Evolutionary conservation across 2,888 invertebrate species (phyloP), one percentile per base, ranked within the genome.

Genomic region (Drosophila acutilabella): DNA sequence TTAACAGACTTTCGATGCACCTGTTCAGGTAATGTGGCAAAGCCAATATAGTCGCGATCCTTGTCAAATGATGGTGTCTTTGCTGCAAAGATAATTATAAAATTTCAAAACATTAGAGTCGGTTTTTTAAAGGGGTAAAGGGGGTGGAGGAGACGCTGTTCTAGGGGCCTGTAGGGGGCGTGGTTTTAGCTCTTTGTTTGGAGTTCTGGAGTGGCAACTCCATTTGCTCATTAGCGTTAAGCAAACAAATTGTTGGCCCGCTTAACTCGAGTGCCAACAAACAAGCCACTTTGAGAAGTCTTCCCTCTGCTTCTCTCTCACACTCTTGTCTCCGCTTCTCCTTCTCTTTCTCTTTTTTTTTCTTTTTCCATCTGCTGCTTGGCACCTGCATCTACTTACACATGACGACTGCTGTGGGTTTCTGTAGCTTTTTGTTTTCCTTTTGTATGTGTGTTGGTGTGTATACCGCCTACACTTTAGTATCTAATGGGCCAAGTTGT

Each of bases 1-100:
- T 98, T 98, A 57, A 98, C 98, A 0, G 98, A 98, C 93, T 98
- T 98, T 80, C 98, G 95, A 93, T 98, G 98, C 60, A 98, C 97
- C 93, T 98, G 98, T 92, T 98, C 98, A 20, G 98, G 98, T 70
- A 98, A 94, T 62, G 98, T 98, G 76, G 98, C 98, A 92, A 98
- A 98, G 66, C 98, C 98, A 88, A 98, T 97, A 93, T 97, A 97
- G 91, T 96, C 96, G 64, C 96, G 94, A 89, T 95, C 95, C 75
- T 92, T 91, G 71, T 92, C 92, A 64, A 92, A 91, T n/a, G 92
- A 92, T 1, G 92, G 90, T n/a, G 92, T 89, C 79, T 92, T 92
- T 60, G 92, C 91, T 91, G 76, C 18, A 90, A 86, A 18, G 26
- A 54, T 11, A 51, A 51, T 20, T 51, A 13, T 16, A 38, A 36